Evolutionary conservation across 2,888 invertebrate genomes (phyloP).

Genomic region (Acleris emargana): DNA sequence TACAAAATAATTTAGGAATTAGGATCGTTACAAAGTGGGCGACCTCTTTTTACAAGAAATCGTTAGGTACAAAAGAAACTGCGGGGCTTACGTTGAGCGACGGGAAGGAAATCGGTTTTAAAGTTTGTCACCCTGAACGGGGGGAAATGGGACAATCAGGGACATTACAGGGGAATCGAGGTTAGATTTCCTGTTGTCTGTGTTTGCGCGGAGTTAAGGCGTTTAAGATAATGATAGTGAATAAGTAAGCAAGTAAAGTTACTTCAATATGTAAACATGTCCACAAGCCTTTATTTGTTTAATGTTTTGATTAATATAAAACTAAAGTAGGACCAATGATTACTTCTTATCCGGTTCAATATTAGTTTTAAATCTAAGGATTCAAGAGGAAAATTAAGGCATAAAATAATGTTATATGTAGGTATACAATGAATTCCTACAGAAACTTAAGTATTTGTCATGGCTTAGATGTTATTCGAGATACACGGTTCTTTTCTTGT

Average conservation of each 20-base stretch:
- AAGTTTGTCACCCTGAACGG: conserved; percentile 52
- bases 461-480: too few species aligned
- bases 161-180: conserved; percentile 7
- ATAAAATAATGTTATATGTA: too few species aligned
- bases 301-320: too few species aligned
- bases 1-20: conserved; percentile 26
- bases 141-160: conserved; percentile 16
- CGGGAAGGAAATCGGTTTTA: conserved; percentile 47
- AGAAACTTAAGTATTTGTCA: too few species aligned
- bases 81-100: conserved; percentile 37
- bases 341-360: too few species aligned
- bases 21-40: conserved; percentile 18
- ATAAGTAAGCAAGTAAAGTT: background rate
- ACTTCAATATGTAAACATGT: too few species aligned
- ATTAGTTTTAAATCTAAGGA: too few species aligned
- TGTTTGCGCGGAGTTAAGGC: background rate
- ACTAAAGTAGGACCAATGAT: too few species aligned
- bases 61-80: conserved; percentile 13
- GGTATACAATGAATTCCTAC: too few species aligned
- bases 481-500: too few species aligned
- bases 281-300: too few species aligned
- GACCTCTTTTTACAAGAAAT: conserved; percentile 24
- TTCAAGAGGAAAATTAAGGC: too few species aligned
- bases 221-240: background rate
- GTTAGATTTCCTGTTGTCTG: conserved; percentile 8